Percentiles rank a stretch among this genome's conserved stretches.
These are phyloP conservation scores for Drosophila neonasuta DNA, from an alignment of 2,888 invertebrate species.

Conservation along the genomic window DNA sequence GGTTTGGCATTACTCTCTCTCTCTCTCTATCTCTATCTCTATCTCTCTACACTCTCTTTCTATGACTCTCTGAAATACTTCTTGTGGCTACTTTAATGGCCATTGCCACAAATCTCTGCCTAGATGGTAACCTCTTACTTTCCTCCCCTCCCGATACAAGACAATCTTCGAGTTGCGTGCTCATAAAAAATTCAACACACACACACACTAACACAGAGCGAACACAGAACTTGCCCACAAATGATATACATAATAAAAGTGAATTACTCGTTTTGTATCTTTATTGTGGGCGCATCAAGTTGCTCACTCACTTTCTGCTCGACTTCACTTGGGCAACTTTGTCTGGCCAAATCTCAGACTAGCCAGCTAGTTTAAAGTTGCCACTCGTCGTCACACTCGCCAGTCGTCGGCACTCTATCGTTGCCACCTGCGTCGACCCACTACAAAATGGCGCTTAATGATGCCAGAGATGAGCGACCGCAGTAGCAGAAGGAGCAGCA, in stretches of 20 bases:
- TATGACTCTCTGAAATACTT: constrained; percentile 19
- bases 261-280: constrained; percentile 50
- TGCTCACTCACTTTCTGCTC: constrained; percentile 72
- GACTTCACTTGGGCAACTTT: constrained; percentile 71
- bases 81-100: constrained; percentile 43
- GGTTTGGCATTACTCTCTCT: background rate
- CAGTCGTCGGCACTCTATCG: background rate
- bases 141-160: background rate
- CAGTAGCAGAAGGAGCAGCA: constrained; percentile 32
- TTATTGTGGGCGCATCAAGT: constrained; percentile 33
- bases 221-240: constrained; percentile 9
- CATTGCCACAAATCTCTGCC: constrained; percentile 39
- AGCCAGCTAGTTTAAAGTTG: constrained; percentile 34
- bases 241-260: constrained; percentile 60
- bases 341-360: constrained; percentile 48
- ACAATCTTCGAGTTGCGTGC: constrained; percentile 31
- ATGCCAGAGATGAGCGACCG: constrained; percentile 76
- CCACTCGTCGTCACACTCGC: constrained; percentile 20
- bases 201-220: constrained; percentile 6
- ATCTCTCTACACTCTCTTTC: background rate
- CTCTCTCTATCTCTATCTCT: background rate
- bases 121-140: constrained; percentile 7
- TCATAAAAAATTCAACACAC: constrained; percentile 43
- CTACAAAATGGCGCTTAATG: constrained; percentile 73
- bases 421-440: constrained; percentile 34